These are phyloP conservation scores for Choloepus hoffmanni DNA, from an alignment of 2,113 vertebrate genomes.

Conservation along the genomic window DNA sequence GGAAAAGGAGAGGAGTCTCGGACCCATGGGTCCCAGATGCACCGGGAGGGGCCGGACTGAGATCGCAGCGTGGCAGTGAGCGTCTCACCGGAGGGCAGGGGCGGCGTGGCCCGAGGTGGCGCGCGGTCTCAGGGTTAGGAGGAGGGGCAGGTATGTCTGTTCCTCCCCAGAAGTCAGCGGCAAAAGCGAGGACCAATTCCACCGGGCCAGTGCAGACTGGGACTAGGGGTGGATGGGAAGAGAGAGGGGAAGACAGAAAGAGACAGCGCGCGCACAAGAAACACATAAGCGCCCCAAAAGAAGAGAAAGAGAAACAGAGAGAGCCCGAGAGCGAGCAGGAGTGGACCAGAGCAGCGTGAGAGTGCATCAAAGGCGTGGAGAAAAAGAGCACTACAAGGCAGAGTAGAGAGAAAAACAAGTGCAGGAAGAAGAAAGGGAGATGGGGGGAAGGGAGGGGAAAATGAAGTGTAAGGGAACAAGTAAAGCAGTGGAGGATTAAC, in stretches of 20 bases:
- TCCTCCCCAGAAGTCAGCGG: background rate
- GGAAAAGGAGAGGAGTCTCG: background rate
- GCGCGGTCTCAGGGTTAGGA: background rate
- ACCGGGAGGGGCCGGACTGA: background rate
- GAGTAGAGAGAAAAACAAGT: accelerated
- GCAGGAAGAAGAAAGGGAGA: background rate
- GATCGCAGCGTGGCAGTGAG: accelerated
- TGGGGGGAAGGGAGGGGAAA: background rate
- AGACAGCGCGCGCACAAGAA: background rate
- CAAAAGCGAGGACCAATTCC: background rate
- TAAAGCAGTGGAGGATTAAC: background rate
- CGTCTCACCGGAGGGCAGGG: accelerated
- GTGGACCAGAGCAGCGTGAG: background rate
- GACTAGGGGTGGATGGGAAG: background rate
- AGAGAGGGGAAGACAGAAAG: no score
- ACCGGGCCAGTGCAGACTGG: background rate
- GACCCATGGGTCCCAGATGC: background rate
- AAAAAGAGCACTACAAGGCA: background rate
- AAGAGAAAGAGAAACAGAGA: no score
- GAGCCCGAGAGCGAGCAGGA: background rate
- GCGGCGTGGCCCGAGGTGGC: background rate
- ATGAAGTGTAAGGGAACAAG: background rate
- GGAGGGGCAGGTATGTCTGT: background rate
- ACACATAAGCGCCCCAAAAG: background rate
- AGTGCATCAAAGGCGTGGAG: background rate